Base-by-base conservation (phyloP, 2,797 vertebrate genomes). In the Alcedo atthis region DNA sequence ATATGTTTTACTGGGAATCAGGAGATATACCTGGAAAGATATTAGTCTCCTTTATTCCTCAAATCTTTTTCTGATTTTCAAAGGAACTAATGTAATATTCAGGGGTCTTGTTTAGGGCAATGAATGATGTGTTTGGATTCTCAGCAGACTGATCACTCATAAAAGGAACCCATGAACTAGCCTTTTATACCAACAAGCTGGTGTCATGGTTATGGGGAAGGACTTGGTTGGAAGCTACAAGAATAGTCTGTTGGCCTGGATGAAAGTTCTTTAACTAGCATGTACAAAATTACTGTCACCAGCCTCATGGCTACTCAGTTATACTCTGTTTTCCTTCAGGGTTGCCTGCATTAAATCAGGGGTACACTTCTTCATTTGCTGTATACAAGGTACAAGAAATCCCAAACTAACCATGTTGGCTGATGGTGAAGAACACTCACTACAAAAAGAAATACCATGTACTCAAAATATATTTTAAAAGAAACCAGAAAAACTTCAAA, bases 311-410 rank as follows among this genome's bases (percentile, higher is more conserved):
- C 59, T 77, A 61, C 26, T 54, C 68, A 81, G 91, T 55, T 32
- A 43, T 16, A 63, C 26, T 67, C 48, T 84, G 32, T 63, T 96
- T 95, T 92, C 71, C 94, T 86, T 85, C 57, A 66, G 48, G 82
- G n/a, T 21, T 15, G 8, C 43, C 43, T 43, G 43, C 43, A 43
- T 43, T 45, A 20, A 45, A 10, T 18, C 43, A 45, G 17, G 43
- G 43, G 43, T 45, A 45, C 43, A 45, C 43, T 45, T 45, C 43
- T 45, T 45, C 43, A 45, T 45, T 45, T 45, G 43, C 43, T 20
- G 6, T 45, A 45, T 45, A 45, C 43, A 45, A 20, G 43, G 19
- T 20, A 45, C 43, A 45, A 45, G 43, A 45, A 45, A 45, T 45
- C 43, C 43, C 6, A 20, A 45, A 45, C 43, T 20, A 45, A 45